These are phyloP conservation scores for Saxicola maurus DNA, from an alignment of 2,797 vertebrate genomes.

Conservation along the genomic window DNA sequence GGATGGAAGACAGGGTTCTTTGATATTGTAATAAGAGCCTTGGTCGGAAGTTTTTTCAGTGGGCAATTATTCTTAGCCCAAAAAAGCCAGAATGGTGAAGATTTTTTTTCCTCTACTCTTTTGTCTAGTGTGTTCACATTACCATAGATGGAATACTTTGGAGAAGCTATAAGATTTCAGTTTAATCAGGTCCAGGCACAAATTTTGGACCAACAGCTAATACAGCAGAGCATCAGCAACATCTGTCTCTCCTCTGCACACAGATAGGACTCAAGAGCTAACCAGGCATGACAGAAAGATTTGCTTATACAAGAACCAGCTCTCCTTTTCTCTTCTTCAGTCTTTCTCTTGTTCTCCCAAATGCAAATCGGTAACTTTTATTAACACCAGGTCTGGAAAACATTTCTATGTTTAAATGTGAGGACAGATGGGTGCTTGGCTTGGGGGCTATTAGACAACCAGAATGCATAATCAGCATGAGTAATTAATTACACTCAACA, in stretches of 20 bases:
- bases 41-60: background rate
- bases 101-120: background rate
- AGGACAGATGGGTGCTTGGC: background rate
- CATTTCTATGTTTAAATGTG: background rate
- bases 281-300: background rate
- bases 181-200: constrained; percentile 43
- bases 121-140: background rate
- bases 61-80: background rate
- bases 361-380: background rate
- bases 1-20: background rate
- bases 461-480: background rate
- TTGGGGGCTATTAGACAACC: background rate
- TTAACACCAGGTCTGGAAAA: background rate
- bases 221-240: background rate
- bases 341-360: background rate
- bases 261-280: background rate
- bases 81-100: background rate
- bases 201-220: background rate
- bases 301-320: background rate
- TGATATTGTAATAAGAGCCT: background rate
- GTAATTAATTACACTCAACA: background rate
- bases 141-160: constrained; percentile 32
- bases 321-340: background rate
- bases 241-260: constrained; percentile 2
- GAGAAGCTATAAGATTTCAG: background rate